Evolutionary conservation across 2,888 invertebrate species (phyloP).

Genomic region (Drosophila rubida): DNA sequence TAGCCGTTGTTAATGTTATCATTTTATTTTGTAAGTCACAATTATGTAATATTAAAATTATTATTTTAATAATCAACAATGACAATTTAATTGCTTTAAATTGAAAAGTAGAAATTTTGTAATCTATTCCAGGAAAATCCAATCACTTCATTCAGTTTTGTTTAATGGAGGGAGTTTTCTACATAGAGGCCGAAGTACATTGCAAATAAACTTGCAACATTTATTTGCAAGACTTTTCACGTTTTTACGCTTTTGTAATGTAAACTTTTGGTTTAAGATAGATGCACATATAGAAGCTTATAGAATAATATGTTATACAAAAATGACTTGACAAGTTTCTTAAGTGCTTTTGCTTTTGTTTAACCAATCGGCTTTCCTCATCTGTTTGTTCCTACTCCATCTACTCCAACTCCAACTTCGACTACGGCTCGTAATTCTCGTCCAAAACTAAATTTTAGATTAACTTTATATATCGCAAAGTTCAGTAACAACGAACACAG

Average conservation of each 20-base stretch:
- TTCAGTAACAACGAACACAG: slow-evolving; percentile 71
- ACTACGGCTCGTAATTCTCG: neutral
- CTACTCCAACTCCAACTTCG: neutral
- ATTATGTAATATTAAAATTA: slow-evolving; percentile 79
- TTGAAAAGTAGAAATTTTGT: slow-evolving; percentile 76
- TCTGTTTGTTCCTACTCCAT: slow-evolving; percentile 8
- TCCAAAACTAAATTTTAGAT: slow-evolving; percentile 55
- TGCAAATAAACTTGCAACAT: slow-evolving; percentile 48
- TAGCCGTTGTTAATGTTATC: slow-evolving; percentile 50
- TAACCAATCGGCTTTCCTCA: slow-evolving; percentile 1
- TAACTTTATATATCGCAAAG: slow-evolving; percentile 44
- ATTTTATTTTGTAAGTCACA: slow-evolving; percentile 73
- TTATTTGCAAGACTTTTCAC: slow-evolving; percentile 51
- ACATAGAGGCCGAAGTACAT: slow-evolving; percentile 60
- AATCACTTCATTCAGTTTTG: slow-evolving; percentile 72
- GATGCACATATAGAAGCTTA: slow-evolving; percentile 59
- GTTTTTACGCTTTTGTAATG: slow-evolving; percentile 18
- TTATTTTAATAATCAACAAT: slow-evolving; percentile 79
- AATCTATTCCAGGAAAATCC: slow-evolving; percentile 75
- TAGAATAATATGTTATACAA: slow-evolving; percentile 52
- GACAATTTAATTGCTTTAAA: slow-evolving; percentile 79
- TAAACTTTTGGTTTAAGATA: slow-evolving; percentile 37
- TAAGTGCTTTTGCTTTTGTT: slow-evolving; percentile 20
- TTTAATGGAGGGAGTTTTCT: slow-evolving; percentile 70
- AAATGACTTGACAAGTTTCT: slow-evolving; percentile 52